A percentile compares a stretch with the other conserved stretches of the same genome.
Evolutionary conservation across 1,140 invertebrate genomes (phyloP).

Genomic region (Megathymus violae): DNA sequence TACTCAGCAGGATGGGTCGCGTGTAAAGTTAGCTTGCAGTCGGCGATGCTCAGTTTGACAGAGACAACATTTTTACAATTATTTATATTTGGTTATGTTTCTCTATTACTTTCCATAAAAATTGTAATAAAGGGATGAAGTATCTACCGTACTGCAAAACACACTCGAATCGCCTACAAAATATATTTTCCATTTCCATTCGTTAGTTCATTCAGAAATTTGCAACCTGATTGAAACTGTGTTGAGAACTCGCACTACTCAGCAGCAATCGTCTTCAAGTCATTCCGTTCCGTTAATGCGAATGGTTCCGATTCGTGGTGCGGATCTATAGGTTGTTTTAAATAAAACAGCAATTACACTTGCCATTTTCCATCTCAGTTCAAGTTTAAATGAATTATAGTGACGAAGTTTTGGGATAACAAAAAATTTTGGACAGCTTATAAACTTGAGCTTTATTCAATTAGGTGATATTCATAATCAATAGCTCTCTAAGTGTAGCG

Average conservation of each 20-base stretch:
- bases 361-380: not conserved
- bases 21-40: no score
- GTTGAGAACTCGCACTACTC: not conserved
- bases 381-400: not conserved
- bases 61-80: no score
- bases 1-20: no score
- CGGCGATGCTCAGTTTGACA: no score
- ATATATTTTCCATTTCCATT: not conserved
- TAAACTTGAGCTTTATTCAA: no score
- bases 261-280: not conserved
- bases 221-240: conserved; percentile 2
- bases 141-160: not conserved
- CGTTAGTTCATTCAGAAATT: conserved; percentile 4
- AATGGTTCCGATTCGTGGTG: no score
- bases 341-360: not conserved
- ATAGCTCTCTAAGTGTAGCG: no score
- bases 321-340: not conserved
- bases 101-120: no score
- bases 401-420: not conserved
- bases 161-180: not conserved
- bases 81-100: no score
- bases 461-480: no score
- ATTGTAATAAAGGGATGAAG: not conserved
- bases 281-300: no score
- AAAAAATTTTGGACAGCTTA: not conserved